Base-by-base conservation (phyloP, 2,113 vertebrate genomes). In the Planiliza haematocheilus region DNA sequence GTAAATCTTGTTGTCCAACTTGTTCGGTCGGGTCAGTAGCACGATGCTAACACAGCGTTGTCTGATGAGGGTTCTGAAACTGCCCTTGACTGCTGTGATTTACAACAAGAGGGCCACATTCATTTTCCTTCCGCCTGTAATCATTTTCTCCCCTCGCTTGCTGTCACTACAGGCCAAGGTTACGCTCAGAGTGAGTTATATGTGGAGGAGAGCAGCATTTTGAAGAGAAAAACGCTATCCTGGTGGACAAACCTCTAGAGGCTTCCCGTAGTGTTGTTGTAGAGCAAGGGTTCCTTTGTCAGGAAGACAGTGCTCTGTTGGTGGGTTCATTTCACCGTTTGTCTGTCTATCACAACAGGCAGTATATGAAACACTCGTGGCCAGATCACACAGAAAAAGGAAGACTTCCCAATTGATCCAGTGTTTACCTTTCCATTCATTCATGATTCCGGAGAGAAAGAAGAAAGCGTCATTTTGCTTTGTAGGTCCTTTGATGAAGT, bases 41-140 rank as follows among this genome's bases (percentile, higher is more conserved):
- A 24, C 8, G 60, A 64, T 10, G 50, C 64, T 83, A 46, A 78
- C 78, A 66, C 45, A 55, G 77, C n/a, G 2, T 21, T 8, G 45
- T 62, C 80, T 78, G 77, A 77, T 69, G 56, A 53, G 63, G 75
- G 64, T 69, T 77, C 66, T 73, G 69, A 59, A 82, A 11, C 57
- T 41, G 73, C 53, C 85, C 78, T 74, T 81, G 85, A 52, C 65
- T 75, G 36, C 60, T 70, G 62, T 74, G 82, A 87, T 89, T 85
- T 83, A 89, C 61, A 55, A 60, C 63, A 17, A 10, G 7, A 59
- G 58, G 24, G 58, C 61, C 2, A 12, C 59, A 55, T 86, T 74
- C 39, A 83, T 81, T 85, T 76, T 45, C 46, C 70, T 36, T 45
- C 67, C 13, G 34, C 51, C 65, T 70, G 77, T 85, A 81, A 85